A percentile compares a stretch with the other conserved stretches of the same genome.
Evolutionary conservation across 2,797 vertebrate species (phyloP).

Genomic region (Telmatherina bonti): DNA sequence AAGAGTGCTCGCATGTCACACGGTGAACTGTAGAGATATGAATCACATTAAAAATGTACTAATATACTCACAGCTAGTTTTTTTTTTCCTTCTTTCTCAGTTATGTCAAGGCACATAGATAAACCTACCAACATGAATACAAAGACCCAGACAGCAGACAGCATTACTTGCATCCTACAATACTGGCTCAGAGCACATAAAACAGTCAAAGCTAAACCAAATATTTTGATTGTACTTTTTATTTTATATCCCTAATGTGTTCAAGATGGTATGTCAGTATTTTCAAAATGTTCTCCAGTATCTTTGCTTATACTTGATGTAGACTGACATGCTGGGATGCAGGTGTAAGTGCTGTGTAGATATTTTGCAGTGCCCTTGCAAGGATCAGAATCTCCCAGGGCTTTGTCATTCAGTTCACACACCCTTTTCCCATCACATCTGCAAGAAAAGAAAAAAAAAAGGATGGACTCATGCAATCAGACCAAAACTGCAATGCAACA

Average conservation of each 20-base stretch:
- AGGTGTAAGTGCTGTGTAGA: constrained; percentile 64
- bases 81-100: background rate
- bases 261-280: too few relatives aligned
- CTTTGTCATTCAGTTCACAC: constrained; percentile 48
- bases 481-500: background rate
- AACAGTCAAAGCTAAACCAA: background rate
- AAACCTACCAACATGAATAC: too few relatives aligned
- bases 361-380: constrained; percentile 54
- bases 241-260: too few relatives aligned
- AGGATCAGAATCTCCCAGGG: constrained; percentile 28
- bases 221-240: too few relatives aligned
- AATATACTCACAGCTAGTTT: background rate
- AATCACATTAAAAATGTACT: constrained; percentile 12
- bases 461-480: background rate
- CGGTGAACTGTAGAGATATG: constrained; percentile 29
- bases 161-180: background rate
- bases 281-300: too few relatives aligned
- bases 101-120: background rate
- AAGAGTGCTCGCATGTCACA: constrained; percentile 40
- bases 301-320: too few relatives aligned
- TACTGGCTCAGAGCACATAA: background rate
- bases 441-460: background rate
- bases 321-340: constrained; percentile 63
- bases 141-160: too few relatives aligned
- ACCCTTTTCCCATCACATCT: constrained; percentile 67